These are phyloP conservation scores for Batillaria attramentaria DNA, from an alignment of 1,140 invertebrate species.

Conservation along the genomic window DNA sequence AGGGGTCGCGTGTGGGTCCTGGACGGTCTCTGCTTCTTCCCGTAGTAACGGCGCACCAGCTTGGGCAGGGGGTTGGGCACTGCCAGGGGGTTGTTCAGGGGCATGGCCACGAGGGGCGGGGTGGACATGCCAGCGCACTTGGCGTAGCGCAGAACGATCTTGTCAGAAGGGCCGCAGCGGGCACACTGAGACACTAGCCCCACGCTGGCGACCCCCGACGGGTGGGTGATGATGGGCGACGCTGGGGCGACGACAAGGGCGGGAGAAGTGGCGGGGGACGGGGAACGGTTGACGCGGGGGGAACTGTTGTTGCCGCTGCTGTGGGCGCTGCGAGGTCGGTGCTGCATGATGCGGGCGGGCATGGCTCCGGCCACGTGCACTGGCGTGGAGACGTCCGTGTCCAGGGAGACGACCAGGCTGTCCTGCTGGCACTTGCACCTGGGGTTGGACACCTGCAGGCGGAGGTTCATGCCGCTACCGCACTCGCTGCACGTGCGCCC, in stretches of 20 bases:
- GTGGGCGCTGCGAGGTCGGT: constrained; percentile 4
- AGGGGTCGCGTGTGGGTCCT: neutral
- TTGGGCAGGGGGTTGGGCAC: constrained; percentile 1
- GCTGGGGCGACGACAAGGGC: neutral
- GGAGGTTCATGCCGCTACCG: constrained; percentile 62
- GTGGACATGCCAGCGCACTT: neutral
- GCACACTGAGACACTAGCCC: neutral
- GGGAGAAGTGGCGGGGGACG: neutral
- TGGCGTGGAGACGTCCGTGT: neutral
- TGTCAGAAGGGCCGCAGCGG: neutral
- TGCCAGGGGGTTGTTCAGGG: neutral
- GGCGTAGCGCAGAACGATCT: neutral
- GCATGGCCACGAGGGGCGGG: neutral
- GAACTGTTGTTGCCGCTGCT: too few relatives aligned
- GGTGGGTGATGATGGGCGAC: neutral
- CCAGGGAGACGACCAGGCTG: constrained; percentile 48
- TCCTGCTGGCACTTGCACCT: constrained; percentile 64
- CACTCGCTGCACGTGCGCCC: constrained; percentile 56
- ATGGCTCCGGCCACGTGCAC: neutral
- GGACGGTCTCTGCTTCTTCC: neutral
- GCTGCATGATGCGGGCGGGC: neutral
- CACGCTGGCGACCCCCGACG: too few relatives aligned
- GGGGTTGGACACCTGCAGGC: constrained; percentile 57
- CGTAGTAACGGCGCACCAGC: neutral
- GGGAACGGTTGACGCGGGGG: too few relatives aligned